phyloP scores from a whole-genome alignment of 2,113 vertebrate genomes.

The Ciconia maguari region DNA sequence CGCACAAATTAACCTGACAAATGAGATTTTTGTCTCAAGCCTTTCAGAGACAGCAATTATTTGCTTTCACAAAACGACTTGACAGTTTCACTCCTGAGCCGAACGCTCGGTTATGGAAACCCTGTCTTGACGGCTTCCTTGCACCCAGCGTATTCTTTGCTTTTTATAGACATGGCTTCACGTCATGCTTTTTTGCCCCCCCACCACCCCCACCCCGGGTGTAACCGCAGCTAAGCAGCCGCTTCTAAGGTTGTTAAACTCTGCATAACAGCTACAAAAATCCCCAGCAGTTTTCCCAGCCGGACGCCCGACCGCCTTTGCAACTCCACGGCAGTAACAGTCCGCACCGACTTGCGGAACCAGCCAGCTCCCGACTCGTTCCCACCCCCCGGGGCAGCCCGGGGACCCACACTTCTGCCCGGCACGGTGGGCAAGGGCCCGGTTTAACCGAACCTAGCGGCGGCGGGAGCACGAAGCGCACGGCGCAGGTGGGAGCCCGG shows the following conservation, averaged over 20 bases:
- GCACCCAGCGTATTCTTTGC: background rate
- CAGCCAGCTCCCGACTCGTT: background rate
- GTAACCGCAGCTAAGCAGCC: background rate
- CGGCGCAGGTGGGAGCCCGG: background rate
- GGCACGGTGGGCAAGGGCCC: background rate
- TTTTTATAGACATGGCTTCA: background rate
- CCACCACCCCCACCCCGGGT: no score
- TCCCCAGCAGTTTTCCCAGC: background rate
- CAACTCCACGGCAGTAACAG: fast-evolving
- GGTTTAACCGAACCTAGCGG: fast-evolving
- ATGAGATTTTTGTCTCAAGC: fast-evolving
- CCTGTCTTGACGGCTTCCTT: background rate
- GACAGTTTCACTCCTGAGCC: background rate
- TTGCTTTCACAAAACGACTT: background rate
- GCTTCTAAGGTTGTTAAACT: background rate
- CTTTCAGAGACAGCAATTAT: background rate
- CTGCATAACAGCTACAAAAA: background rate
- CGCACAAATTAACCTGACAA: background rate
- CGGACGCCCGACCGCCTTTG: background rate
- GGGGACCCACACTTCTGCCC: background rate
- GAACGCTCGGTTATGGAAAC: background rate
- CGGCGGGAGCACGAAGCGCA: no score
- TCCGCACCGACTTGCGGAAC: background rate
- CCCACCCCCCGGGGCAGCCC: background rate
- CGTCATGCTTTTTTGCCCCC: background rate